Conservation (phyloP, 2,888 invertebrate species). For the Acanthosepion lycidas region DNA sequence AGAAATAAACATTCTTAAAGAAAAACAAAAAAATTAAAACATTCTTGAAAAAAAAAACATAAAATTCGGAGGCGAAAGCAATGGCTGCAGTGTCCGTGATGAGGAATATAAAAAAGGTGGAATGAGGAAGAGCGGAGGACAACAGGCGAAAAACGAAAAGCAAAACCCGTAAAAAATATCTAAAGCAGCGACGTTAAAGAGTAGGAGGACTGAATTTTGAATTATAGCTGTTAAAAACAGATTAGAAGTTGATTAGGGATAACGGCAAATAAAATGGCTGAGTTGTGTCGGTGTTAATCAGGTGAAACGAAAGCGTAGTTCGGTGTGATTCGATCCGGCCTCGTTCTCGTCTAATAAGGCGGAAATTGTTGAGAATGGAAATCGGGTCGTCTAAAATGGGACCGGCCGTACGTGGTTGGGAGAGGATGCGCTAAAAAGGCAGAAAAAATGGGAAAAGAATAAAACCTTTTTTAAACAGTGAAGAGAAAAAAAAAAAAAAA, state of each 20-base stretch:
- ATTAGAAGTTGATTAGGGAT: constrained; percentile 33
- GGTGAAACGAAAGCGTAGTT: background rate
- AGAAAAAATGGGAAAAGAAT: background rate
- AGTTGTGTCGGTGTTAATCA: constrained; percentile 1
- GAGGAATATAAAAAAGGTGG: constrained; percentile 2
- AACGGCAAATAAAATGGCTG: constrained; percentile 33
- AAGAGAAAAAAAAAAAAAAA: too few species aligned
- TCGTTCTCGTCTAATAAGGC: background rate
- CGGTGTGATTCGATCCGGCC: background rate
- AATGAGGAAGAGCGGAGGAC: background rate
- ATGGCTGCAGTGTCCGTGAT: constrained; percentile 6
- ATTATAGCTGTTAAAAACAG: constrained; percentile 16
- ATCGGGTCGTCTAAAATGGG: background rate
- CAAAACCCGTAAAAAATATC: background rate
- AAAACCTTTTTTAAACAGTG: background rate
- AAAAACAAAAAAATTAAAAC: too few species aligned
- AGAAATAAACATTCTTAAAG: background rate
- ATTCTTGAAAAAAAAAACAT: background rate
- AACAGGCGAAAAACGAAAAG: background rate
- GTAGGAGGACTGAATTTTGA: background rate
- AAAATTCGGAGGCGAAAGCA: background rate
- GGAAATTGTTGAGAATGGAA: background rate
- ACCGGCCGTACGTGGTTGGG: background rate
- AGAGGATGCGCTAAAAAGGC: too few species aligned
- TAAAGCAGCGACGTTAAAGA: background rate